Evolutionary conservation across 2,797 vertebrate genomes (phyloP).

Genomic region (Lutjanus campechanus): DNA sequence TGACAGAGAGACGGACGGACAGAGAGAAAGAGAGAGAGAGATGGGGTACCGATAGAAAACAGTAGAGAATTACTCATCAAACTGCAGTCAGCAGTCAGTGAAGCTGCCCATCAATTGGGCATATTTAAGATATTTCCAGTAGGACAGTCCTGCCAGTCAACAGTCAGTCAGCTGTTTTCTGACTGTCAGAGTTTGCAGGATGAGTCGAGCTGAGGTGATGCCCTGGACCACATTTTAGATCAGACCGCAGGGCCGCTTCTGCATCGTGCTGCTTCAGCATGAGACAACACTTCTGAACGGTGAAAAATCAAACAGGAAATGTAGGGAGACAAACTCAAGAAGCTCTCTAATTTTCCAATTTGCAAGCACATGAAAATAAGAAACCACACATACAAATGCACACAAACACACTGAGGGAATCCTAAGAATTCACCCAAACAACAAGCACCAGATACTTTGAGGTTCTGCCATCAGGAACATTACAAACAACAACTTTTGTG

Average conservation of each 20-base stretch:
- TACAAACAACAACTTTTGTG: background rate
- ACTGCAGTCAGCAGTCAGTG: slow-evolving; percentile 3
- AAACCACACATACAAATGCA: background rate
- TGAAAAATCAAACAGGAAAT: background rate
- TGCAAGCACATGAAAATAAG: background rate
- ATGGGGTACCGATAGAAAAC: background rate
- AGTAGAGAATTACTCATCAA: slow-evolving; percentile 29
- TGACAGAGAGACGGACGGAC: slow-evolving; percentile 21
- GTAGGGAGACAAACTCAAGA: background rate
- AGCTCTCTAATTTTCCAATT: background rate
- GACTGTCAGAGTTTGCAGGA: background rate
- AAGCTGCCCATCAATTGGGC: slow-evolving; percentile 11
- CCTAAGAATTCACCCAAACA: background rate
- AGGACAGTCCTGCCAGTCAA: slow-evolving; percentile 11
- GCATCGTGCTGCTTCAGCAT: slow-evolving; percentile 4
- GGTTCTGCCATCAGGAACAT: background rate
- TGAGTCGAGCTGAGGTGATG: background rate
- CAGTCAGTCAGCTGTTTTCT: slow-evolving; percentile 26
- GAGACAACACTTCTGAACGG: background rate
- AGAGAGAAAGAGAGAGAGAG: background rate
- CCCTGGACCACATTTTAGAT: background rate
- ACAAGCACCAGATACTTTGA: background rate
- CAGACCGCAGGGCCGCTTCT: background rate
- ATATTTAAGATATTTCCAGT: slow-evolving; percentile 39
- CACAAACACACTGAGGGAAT: background rate